Evolutionary conservation across 2,888 invertebrate genomes (phyloP), one percentile per base, ranked within the genome.

Genomic region (Napeogenes inachia): DNA sequence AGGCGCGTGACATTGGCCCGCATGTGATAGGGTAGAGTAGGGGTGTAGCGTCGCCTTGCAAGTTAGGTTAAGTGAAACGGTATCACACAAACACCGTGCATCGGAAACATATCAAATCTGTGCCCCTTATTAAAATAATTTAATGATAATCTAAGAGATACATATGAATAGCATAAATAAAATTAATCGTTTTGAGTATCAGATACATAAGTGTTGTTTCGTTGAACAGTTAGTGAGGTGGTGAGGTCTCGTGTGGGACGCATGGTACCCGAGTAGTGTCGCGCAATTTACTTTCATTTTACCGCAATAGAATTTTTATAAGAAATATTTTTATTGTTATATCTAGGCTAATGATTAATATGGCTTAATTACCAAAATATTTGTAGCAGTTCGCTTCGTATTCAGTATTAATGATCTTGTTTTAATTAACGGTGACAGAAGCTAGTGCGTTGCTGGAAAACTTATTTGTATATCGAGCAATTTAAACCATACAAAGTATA

Each of bases 41-140:
- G 84, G 87, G 86, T 84, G 85, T 87, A 88, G 87, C 81, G 76
- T 81, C 89, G 89, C 89, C 89, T 88, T 89, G 88, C 87, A 87
- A 89, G 81, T 85, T 90, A 90, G 90, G 81, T 85, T 89, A 89
- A 90, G 89, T 85, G 82, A 89, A 86, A 81, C 89, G 90, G 89
- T 89, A 90, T 81, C 85, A 91, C 91, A 92, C 92, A 93, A 93
- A 92, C 92, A 91, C 93, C 93, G 93, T 92, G 80, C 92, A 92
- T 93, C 93, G 93, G 87, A 94, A 93, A 94, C 94, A 94, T 94
- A 94, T 94, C 94, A 94, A 93, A 92, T 92, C 93, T 93, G 94
- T 94, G 94, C 94, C 94, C 94, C 93, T 93, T 93, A 92, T 92
- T 93, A 89, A 89, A 50, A 86, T 89, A 89, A 83, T 85, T 88